Evolutionary conservation across 2,113 vertebrate genomes (phyloP), one percentile per base, ranked within the genome.

Genomic region (Ariopsis seemanni): DNA sequence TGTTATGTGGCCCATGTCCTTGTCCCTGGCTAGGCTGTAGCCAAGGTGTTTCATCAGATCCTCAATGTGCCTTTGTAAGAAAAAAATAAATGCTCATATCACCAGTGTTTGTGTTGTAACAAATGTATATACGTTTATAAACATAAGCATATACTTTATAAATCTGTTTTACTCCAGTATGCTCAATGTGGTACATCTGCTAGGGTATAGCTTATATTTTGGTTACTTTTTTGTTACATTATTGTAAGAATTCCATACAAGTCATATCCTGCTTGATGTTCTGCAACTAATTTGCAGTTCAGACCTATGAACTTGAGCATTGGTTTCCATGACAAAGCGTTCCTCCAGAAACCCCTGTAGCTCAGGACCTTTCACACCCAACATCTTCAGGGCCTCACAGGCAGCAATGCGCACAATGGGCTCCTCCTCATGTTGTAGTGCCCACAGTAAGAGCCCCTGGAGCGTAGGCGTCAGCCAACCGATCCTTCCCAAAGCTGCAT

Each of bases 371-470:
- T 92, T 89, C 85, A 95, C 86, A 11, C 91, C 87, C 78, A 95
- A 89, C 74, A 83, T 88, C n/a, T 89, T 89, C 81, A 96, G 92
- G 87, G 92, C 94, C 14, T 93, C 89, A 67, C 94, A 95, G 62
- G 94, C 94, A 90, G 95, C 95, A 12, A 95, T 88, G 69, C 94
- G 93, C 7, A 96, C 91, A 0, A 89, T 92, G 82, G 95, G 94
- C 50, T 95, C 91, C 0, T 92, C 58, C 90, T 96, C 95, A 65
- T 91, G 91, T 74, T 95, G 94, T 48, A 96, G 15, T n/a, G 94
- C 94, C 94, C 94, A 95, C 65, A 96, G 92, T 85, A 96, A 87
- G 27, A 92, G 86, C 3, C 94, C 89, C 87, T 89, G 94, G 85
- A 96, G 87, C 53, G 86, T 77, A 18, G 92, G 88, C 18, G 91